Evolutionary conservation across 2,113 vertebrate species (phyloP).

Genomic region (Leptobrachium ailaonicum): DNA sequence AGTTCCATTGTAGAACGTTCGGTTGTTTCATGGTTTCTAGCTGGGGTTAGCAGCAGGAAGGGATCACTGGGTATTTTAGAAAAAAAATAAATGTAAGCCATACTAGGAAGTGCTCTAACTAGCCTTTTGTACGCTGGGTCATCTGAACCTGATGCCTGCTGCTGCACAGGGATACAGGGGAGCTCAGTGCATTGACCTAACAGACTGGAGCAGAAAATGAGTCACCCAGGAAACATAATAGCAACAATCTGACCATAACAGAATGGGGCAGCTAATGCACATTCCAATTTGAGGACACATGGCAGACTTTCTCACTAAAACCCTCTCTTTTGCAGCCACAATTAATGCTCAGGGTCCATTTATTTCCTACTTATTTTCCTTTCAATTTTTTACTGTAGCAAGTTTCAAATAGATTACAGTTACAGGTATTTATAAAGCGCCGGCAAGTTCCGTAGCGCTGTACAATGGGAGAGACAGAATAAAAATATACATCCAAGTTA

Average conservation of each 20-base stretch:
- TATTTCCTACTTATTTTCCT: not conserved
- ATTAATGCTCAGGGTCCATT: conserved; percentile 12
- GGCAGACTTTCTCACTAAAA: conserved; percentile 36
- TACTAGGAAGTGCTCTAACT: not conserved
- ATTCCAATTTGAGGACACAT: conserved; percentile 50
- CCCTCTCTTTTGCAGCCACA: conserved; percentile 19
- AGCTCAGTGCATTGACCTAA: conserved; percentile 32
- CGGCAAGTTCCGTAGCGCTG: too few species aligned
- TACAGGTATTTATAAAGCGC: too few species aligned
- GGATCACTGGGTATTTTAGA: not conserved
- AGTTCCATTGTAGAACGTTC: too few species aligned
- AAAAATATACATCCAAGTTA: too few species aligned
- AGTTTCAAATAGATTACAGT: not conserved
- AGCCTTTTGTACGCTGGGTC: not conserved
- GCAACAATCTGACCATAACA: conserved; percentile 39
- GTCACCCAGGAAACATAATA: conserved; percentile 49
- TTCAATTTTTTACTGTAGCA: not conserved
- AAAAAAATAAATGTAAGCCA: not conserved
- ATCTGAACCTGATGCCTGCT: not conserved
- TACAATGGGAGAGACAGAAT: too few species aligned
- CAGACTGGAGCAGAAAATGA: conserved; percentile 42
- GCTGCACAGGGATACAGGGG: not conserved
- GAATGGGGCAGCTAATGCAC: conserved; percentile 45
- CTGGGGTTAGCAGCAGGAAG: too few species aligned
- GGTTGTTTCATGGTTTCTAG: too few species aligned